Evolutionary conservation across 37 sponge, comb jelly and placozoan genomes (phyloP).

Genomic region (Hexactinellida sp.): DNA sequence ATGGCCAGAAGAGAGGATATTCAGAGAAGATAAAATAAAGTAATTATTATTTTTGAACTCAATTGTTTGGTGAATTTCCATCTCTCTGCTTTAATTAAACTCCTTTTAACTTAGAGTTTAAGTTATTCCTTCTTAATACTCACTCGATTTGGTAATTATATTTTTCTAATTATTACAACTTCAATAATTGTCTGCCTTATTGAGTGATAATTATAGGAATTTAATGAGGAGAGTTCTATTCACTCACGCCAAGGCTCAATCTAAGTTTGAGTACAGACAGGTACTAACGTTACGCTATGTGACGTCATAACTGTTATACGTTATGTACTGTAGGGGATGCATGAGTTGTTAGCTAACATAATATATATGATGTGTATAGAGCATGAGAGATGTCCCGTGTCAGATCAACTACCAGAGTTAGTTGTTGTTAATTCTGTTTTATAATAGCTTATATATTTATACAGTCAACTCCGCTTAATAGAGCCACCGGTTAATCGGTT

Average conservation of each 20-base stretch:
- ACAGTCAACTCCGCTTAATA: too few species aligned
- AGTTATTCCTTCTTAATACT: too few species aligned
- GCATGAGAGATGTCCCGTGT: background rate
- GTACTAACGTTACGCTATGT: too few species aligned
- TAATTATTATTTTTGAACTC: too few species aligned
- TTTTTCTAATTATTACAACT: background rate
- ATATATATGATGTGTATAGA: constrained; percentile 26
- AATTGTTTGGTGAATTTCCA: too few species aligned
- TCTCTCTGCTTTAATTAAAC: too few species aligned
- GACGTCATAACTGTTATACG: background rate
- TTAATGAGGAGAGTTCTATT: constrained; percentile 72
- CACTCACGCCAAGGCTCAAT: constrained; percentile 65
- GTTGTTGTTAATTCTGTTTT: background rate
- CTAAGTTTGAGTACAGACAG: constrained; percentile 67
- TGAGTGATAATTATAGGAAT: constrained; percentile 26
- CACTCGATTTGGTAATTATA: too few species aligned
- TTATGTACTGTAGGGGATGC: constrained; percentile 59
- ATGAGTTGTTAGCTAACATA: constrained; percentile 87
- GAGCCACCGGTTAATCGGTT: too few species aligned
- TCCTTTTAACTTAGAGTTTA: too few species aligned
- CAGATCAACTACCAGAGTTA: background rate
- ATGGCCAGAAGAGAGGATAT: constrained; percentile 1
- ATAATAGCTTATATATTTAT: too few species aligned
- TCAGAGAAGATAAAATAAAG: background rate
- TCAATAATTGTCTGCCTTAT: background rate